Evolutionary conservation across 92 coral and sea anemone species (phyloP).

Genomic region (Epizoanthus stellaris): DNA sequence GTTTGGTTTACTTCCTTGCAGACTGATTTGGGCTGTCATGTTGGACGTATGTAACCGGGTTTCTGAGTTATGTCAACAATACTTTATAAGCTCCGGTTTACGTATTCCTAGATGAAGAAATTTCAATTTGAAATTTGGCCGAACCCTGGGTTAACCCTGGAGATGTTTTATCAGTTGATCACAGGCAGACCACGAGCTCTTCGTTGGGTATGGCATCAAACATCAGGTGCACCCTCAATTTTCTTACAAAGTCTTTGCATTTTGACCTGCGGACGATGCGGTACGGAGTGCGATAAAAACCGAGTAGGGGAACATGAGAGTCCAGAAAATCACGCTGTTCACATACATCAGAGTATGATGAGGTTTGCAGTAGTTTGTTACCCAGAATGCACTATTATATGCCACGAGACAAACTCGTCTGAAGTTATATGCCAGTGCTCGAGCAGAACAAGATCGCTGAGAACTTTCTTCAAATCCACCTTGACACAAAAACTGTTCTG

Average conservation of each 20-base stretch:
- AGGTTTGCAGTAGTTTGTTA: slow-evolving; percentile 55
- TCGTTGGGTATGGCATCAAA: slow-evolving; percentile 27
- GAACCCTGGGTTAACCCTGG: no score
- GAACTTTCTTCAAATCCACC: slow-evolving; percentile 23
- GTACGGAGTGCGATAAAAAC: slow-evolving; percentile 50
- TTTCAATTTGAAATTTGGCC: no score
- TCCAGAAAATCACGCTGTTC: slow-evolving; percentile 48
- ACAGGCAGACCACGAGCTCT: slow-evolving; percentile 13
- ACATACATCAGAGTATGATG: slow-evolving; percentile 52
- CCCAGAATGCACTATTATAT: slow-evolving; percentile 51
- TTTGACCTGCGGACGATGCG: slow-evolving; percentile 30
- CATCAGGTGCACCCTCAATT: neutral
- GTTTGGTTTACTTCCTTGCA: no score
- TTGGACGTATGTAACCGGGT: no score
- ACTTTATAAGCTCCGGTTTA: no score
- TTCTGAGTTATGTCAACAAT: no score
- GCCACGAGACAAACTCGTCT: slow-evolving; percentile 53
- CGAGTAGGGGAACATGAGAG: slow-evolving; percentile 40
- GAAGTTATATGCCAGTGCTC: slow-evolving; percentile 8
- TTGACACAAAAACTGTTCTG: slow-evolving; percentile 16
- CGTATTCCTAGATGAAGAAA: no score
- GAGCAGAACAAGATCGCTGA: slow-evolving; percentile 11
- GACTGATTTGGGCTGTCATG: no score
- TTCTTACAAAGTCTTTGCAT: slow-evolving; percentile 5
- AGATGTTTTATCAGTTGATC: slow-evolving; percentile 5